Evolutionary conservation across 2,113 vertebrate genomes (phyloP).

Genomic region (Pelodiscus sinensis): DNA sequence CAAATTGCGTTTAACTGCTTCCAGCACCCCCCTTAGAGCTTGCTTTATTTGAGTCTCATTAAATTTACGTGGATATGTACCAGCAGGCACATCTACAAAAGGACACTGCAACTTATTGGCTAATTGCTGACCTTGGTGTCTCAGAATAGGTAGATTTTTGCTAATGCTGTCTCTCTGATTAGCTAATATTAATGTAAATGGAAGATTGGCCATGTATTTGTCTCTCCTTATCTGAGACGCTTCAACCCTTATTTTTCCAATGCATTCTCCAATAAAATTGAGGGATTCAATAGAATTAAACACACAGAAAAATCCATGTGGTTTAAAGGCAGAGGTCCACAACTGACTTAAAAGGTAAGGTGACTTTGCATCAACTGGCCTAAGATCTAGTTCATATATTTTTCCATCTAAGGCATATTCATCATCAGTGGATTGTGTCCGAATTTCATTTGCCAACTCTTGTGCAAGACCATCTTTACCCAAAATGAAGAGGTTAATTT

Average conservation of each 20-base stretch:
- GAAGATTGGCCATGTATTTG: conserved; percentile 89
- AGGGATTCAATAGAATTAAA: conserved; percentile 98
- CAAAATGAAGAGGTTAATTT: conserved; percentile 96
- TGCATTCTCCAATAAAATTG: conserved; percentile 94
- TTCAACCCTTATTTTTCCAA: conserved; percentile 94
- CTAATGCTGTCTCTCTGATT: conserved; percentile 93
- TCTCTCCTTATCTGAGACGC: conserved; percentile 92
- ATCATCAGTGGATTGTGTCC: conserved; percentile 96
- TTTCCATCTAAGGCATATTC: conserved; percentile 98
- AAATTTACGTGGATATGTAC: conserved; percentile 95
- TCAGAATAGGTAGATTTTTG: conserved; percentile 96
- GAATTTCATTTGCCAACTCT: conserved; percentile 96
- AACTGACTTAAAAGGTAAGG: conserved; percentile 91
- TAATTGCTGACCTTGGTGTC: conserved; percentile 96
- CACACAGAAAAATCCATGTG: conserved; percentile 97
- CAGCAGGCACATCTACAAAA: conserved; percentile 94
- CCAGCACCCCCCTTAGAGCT: conserved; percentile 92
- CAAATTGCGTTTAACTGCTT: conserved; percentile 94
- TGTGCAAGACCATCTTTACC: conserved; percentile 96
- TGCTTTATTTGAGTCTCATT: conserved; percentile 97
- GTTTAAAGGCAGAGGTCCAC: conserved; percentile 93
- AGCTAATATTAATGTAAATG: conserved; percentile 95
- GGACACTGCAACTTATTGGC: conserved; percentile 98
- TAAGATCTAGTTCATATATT: conserved; percentile 97
- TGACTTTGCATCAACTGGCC: conserved; percentile 93